phyloP scores from a whole-genome alignment of 2,888 invertebrate species.

The Tipula unca region DNA sequence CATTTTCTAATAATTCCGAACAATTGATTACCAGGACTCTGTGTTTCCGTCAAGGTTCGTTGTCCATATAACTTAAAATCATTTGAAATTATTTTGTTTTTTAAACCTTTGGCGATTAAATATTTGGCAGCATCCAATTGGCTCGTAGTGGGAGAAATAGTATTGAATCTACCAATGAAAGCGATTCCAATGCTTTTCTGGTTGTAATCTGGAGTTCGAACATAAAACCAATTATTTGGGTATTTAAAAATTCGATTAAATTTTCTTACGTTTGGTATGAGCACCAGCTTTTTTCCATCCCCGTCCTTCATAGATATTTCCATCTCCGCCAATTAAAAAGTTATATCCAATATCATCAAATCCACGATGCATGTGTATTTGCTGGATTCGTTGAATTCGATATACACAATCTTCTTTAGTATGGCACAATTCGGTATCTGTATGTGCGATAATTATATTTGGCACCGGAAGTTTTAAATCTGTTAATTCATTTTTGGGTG shows the following conservation, averaged over 20 bases:
- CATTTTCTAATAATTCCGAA: conserved; percentile 54
- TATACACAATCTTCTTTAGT: conserved; percentile 37
- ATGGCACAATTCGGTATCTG: conserved; percentile 52
- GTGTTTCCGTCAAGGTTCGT: conserved; percentile 54
- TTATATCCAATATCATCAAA: conserved; percentile 63
- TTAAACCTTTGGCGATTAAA: conserved; percentile 53
- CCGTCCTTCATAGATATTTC: conserved; percentile 60
- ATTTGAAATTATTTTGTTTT: conserved; percentile 47
- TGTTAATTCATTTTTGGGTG: conserved; percentile 40
- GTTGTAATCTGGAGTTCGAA: conserved; percentile 46
- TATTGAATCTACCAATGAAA: conserved; percentile 61
- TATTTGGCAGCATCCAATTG: conserved; percentile 51
- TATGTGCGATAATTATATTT: conserved; percentile 50
- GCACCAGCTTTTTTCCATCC: conserved; percentile 62
- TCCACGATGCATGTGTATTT: conserved; percentile 56
- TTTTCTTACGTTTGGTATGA: conserved; percentile 45
- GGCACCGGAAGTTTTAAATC: conserved; percentile 41
- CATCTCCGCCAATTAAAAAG: conserved; percentile 69
- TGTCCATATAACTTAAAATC: conserved; percentile 62
- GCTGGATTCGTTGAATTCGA: conserved; percentile 48
- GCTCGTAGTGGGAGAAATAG: conserved; percentile 43
- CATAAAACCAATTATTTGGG: not conserved
- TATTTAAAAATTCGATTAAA: not conserved
- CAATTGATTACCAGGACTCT: conserved; percentile 59
- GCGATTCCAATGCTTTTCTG: conserved; percentile 56